phyloP scores from a whole-genome alignment of 2,797 vertebrate species.

The Phaenicophaeus curvirostris region DNA sequence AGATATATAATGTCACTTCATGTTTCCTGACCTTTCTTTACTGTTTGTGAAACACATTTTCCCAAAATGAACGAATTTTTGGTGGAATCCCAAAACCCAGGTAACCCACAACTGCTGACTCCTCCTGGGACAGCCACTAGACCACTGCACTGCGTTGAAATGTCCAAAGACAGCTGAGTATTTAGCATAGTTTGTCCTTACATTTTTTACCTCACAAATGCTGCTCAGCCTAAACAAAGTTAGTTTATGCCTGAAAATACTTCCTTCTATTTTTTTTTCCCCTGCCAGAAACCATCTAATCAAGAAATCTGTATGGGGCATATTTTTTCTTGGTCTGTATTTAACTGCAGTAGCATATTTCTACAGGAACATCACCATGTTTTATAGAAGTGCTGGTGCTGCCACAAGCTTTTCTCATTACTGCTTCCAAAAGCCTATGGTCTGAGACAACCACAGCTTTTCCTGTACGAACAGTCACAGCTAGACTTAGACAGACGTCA shows the following conservation, averaged over 20 bases:
- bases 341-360: slow-evolving; percentile 30
- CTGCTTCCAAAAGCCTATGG: slow-evolving; percentile 25
- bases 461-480: not conserved
- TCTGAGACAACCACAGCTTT: not conserved
- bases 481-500: not conserved
- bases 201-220: not conserved
- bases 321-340: not conserved
- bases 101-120: not conserved
- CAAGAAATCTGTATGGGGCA: not conserved
- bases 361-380: not conserved
- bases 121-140: not conserved
- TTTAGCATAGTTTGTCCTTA: not conserved
- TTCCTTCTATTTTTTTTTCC: not conserved
- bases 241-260: not conserved
- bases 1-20: not conserved
- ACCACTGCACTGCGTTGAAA: not conserved
- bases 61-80: not conserved
- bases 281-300: not conserved
- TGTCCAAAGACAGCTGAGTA: not conserved
- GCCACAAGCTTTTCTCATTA: not conserved
- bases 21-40: not conserved
- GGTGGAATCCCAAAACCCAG: not conserved
- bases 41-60: not conserved
- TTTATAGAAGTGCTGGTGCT: slow-evolving; percentile 1
- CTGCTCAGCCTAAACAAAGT: not conserved